Conservation (phyloP, 2,797 vertebrate genomes). For the Ptychadena robeensis region DNA sequence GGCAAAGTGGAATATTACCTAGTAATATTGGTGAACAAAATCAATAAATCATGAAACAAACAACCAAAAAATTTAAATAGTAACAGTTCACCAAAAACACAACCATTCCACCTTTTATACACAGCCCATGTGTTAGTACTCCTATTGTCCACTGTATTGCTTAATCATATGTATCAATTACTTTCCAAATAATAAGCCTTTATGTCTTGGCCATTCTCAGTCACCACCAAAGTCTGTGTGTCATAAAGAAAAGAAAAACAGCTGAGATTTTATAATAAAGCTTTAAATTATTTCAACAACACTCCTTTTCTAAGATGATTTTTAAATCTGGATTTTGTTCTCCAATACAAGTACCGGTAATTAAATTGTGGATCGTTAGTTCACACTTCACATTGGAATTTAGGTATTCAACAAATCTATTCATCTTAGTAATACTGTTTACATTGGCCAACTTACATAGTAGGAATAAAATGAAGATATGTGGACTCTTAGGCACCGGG, state of each 20-base stretch:
- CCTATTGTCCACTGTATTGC: background rate
- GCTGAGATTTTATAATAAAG: slow-evolving; percentile 2
- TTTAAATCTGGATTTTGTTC: slow-evolving; percentile 31
- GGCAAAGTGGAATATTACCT: too few relatives aligned
- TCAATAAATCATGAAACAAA: too few relatives aligned
- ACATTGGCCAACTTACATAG: slow-evolving; percentile 40
- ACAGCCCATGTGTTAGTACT: background rate
- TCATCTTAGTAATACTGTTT: slow-evolving; percentile 49
- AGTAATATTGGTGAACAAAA: too few relatives aligned
- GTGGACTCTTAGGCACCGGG: slow-evolving; percentile 43
- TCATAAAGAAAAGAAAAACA: background rate
- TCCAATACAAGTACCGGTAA: slow-evolving; percentile 10
- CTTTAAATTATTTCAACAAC: background rate
- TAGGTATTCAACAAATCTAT: slow-evolving; percentile 45
- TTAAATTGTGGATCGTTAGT: slow-evolving; percentile 33
- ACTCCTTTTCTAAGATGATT: slow-evolving; percentile 23
- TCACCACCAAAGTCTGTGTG: background rate
- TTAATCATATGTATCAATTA: background rate
- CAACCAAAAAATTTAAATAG: too few relatives aligned
- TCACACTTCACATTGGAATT: slow-evolving; percentile 50
- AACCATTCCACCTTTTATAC: too few relatives aligned
- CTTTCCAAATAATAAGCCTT: background rate
- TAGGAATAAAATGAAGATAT: slow-evolving; percentile 30
- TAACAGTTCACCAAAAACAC: background rate
- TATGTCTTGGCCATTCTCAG: background rate